Conservation (phyloP, 1,140 invertebrate genomes). For the Heliconius melpomene region DNA sequence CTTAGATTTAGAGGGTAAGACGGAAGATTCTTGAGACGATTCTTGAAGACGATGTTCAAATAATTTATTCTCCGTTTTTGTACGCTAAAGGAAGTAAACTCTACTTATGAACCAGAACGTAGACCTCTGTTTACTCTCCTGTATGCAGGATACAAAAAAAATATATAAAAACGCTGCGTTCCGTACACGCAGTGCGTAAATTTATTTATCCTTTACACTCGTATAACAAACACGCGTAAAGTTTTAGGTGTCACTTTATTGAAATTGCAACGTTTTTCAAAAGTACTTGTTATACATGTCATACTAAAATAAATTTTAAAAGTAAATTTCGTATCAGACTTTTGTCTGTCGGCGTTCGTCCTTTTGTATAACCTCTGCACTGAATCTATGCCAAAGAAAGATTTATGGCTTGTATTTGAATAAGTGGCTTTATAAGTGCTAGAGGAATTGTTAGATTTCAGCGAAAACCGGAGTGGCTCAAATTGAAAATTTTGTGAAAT, state of each 20-base stretch:
- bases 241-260: slow-evolving; percentile 44
- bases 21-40: too few species aligned
- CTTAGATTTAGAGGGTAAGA: too few species aligned
- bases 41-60: too few species aligned
- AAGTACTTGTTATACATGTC: slow-evolving; percentile 29
- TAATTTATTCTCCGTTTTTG: too few species aligned
- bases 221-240: slow-evolving; percentile 35
- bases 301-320: slow-evolving; percentile 40
- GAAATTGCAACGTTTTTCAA: slow-evolving; percentile 46
- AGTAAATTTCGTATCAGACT: slow-evolving; percentile 39
- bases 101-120: too few species aligned
- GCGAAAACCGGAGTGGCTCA: background rate
- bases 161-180: slow-evolving; percentile 27
- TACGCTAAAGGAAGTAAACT: too few species aligned
- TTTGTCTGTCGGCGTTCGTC: slow-evolving; percentile 29
- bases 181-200: slow-evolving; percentile 13
- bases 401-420: slow-evolving; percentile 33
- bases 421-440: slow-evolving; percentile 30
- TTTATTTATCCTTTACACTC: slow-evolving; percentile 37
- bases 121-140: too few species aligned
- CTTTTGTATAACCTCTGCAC: slow-evolving; percentile 28
- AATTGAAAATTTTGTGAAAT: background rate
- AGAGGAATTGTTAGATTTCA: slow-evolving; percentile 7
- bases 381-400: slow-evolving; percentile 36
- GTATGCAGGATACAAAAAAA: background rate